Base-by-base conservation (phyloP, 2,113 vertebrate species). In the Loxodonta africana region DNA sequence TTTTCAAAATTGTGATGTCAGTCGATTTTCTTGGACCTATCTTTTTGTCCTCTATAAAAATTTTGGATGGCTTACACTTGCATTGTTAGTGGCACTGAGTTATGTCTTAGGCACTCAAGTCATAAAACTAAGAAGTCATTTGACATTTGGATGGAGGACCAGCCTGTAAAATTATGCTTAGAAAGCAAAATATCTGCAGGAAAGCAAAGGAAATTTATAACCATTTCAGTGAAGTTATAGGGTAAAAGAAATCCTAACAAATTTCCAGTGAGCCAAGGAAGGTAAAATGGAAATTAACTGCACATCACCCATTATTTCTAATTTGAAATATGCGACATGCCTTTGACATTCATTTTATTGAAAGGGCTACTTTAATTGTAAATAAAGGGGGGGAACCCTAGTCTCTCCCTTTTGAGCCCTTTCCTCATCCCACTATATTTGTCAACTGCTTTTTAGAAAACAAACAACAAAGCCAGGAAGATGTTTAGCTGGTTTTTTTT, bases 1-100 rank as follows among this genome's bases (percentile, higher is more conserved):
- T 92, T 95, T 65, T 92, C 84, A 77, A 91, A 96, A 76, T 69
- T 95, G 67, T 91, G 51, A 4, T 87, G 28, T 53, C 80, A 62
- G 53, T 25, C 10, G 12, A 2, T 81, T 94, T 90, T 91, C 62
- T 77, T 93, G 25, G 37, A 15, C 26, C n/a, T 78, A 0, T 62
- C 48, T 84, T 67, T 86, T 89, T 92, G 73, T 60, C 41, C 25
- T 83, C 76, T 90, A 0, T 83, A 91, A 95, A 30, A 84, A 53
- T 51, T 63, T 91, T n/a, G 25, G 57, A 83, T 2, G 20, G 30
- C 78, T 33, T 62, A 18, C 8, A 26, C 44, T 78, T 57, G 28
- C 67, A 88, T 90, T 69, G 53, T 62, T 90, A 94, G 77, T 82
- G 87, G 85, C 46, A 67, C 33, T 90, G 33, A 84, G 15, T 90